These are phyloP conservation scores for Thymelicus lineola DNA, from an alignment of 2,888 invertebrate genomes.

Conservation along the genomic window DNA sequence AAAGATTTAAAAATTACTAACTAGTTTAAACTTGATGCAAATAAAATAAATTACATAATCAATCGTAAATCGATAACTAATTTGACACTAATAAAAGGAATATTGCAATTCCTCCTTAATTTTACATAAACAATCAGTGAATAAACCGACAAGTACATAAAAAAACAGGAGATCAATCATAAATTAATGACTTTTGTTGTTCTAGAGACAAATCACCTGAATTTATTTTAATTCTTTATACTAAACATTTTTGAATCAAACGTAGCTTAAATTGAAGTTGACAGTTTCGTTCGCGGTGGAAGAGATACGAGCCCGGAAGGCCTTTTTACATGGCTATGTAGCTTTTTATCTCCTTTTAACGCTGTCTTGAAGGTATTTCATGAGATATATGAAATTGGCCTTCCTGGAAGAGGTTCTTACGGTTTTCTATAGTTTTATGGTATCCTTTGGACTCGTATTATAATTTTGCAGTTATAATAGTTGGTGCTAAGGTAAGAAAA, in stretches of 20 bases:
- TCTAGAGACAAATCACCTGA: too few species aligned
- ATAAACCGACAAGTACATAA: neutral
- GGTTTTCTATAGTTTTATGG: constrained; percentile 24
- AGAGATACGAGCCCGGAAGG: constrained; percentile 52
- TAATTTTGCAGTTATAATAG: constrained; percentile 3
- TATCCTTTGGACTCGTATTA: constrained; percentile 3
- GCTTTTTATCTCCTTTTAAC: constrained; percentile 51
- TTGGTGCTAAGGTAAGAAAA: neutral
- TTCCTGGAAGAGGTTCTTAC: constrained; percentile 16
- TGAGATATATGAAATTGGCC: constrained; percentile 43
- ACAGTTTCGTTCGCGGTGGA: constrained; percentile 39
- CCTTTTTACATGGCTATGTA: constrained; percentile 49
- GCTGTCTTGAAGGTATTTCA: constrained; percentile 48
- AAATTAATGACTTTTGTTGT: too few species aligned
- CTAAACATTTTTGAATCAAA: neutral
- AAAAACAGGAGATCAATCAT: too few species aligned
- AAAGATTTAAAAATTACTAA: too few species aligned
- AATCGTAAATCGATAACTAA: too few species aligned
- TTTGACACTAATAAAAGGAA: too few species aligned
- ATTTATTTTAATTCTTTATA: too few species aligned
- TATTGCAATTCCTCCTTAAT: too few species aligned
- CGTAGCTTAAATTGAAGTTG: neutral
- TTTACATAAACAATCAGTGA: neutral
- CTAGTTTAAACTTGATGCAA: too few species aligned
- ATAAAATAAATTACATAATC: too few species aligned